Evolutionary conservation across 2,888 invertebrate species (phyloP), one percentile per base, ranked within the genome.

Genomic region (Pachliopta kotzebuea): DNA sequence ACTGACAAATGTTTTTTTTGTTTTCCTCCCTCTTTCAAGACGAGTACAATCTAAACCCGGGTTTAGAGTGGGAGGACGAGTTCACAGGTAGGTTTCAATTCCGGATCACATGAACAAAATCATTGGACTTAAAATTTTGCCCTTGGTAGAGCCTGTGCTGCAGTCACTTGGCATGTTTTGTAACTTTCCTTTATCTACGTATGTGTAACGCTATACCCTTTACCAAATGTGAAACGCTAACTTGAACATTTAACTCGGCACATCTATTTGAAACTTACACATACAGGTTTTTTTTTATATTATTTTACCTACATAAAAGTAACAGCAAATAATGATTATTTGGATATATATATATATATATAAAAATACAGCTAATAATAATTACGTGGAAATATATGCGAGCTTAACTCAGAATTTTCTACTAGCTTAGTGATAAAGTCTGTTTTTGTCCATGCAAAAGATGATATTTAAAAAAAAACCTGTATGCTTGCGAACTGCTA

Each of bases 1-100:
- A 92, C 92, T 92, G 92, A 92, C 90, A 90, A 56, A 60, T 61
- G 60, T 91, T 86, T 84, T 88, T 37, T 88, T 88, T 90, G 84
- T 90, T 88, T 90, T 90, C 91, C 88, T 93, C 93, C 92, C 93
- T 92, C 93, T 95, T 96, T 96, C 96, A 97, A 98, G 98, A 98
- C 95, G 98, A 98, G 95, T 98, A 98, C 97, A 97, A 98, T 97
- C 97, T 98, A 96, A 97, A 97, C 96, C 97, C 97, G 95, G 97
- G 97, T 96, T 97, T 98, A 97, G 98, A 98, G 94, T 98, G 98
- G 98, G 98, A 98, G 96, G 98, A 98, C 97, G 98, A 98, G 94
- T 98, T 98, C 94, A 97, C 98, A 98, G 98, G 98, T 98, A 98
- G 97, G 98, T 96, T 94, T 90, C 88, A 86, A 91, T 74, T 86